phyloP scores from a whole-genome alignment of 2,797 vertebrate species.

The Epinephelus coioides region DNA sequence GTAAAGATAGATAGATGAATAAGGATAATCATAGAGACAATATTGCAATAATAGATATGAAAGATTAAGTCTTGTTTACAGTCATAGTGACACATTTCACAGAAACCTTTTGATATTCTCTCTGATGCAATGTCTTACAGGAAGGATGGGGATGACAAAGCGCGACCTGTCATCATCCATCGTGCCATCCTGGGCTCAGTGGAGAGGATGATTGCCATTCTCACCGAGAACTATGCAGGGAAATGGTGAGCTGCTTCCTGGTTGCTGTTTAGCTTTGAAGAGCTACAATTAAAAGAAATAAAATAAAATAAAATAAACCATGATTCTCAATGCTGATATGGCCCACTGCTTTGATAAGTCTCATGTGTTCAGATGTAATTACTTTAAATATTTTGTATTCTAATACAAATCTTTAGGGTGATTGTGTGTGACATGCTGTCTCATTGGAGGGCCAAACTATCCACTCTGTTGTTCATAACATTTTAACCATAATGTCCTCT shows the following conservation, averaged over 20 bases:
- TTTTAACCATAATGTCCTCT: neutral
- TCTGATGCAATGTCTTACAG: slow-evolving; percentile 62
- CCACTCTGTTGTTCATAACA: neutral
- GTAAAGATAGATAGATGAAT: neutral
- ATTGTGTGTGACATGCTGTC: too few species aligned
- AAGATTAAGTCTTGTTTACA: neutral
- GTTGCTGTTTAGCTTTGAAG: neutral
- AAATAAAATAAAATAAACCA: neutral
- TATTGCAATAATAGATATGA: too few species aligned
- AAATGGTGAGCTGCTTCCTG: slow-evolving; percentile 89
- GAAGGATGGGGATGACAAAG: slow-evolving; percentile 90
- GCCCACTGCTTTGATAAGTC: neutral
- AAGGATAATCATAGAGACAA: too few species aligned
- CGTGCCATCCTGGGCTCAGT: slow-evolving; percentile 95
- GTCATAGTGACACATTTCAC: neutral
- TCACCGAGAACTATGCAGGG: slow-evolving; percentile 95
- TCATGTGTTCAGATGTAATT: neutral
- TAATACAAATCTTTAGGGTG: neutral
- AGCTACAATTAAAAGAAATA: neutral
- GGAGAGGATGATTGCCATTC: slow-evolving; percentile 97
- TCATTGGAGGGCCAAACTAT: neutral
- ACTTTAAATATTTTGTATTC: neutral
- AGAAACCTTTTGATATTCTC: neutral
- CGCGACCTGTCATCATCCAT: slow-evolving; percentile 95
- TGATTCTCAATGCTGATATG: neutral